These are phyloP conservation scores for Zaprionus taronus DNA, from an alignment of 1,140 invertebrate genomes.

Conservation along the genomic window DNA sequence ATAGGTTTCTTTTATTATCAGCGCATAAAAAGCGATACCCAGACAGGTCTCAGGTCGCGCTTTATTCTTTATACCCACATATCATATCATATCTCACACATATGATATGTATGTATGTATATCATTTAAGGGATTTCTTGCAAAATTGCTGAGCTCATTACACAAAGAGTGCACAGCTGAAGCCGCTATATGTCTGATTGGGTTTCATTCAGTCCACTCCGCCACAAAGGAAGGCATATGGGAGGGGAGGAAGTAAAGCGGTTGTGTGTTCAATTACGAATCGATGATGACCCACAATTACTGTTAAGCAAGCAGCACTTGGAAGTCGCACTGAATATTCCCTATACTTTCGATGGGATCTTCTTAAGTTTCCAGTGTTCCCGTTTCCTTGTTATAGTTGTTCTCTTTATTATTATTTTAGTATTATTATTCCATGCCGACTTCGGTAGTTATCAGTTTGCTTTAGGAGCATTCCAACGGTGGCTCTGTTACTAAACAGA, in stretches of 20 bases:
- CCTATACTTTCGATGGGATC: constrained; percentile 29
- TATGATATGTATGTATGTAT: neutral
- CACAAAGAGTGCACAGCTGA: neutral
- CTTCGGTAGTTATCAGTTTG: constrained; percentile 90
- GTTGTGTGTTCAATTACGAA: neutral
- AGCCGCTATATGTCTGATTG: neutral
- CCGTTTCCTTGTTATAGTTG: neutral
- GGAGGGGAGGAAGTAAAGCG: too few relatives aligned
- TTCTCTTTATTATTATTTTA: neutral
- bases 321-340: constrained; percentile 33
- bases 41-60: neutral
- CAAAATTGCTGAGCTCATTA: neutral
- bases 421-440: neutral
- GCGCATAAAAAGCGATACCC: neutral
- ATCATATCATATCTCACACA: neutral
- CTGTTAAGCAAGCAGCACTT: neutral
- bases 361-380: neutral
- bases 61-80: too few relatives aligned
- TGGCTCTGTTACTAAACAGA: constrained; percentile 36
- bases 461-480: constrained; percentile 18
- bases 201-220: neutral
- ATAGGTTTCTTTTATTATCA: neutral
- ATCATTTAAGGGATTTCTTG: neutral
- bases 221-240: too few relatives aligned
- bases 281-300: constrained; percentile 13